Evolutionary conservation across 2,797 vertebrate species (phyloP), one percentile per base, ranked within the genome.

Genomic region (Denticeps clupeoides): DNA sequence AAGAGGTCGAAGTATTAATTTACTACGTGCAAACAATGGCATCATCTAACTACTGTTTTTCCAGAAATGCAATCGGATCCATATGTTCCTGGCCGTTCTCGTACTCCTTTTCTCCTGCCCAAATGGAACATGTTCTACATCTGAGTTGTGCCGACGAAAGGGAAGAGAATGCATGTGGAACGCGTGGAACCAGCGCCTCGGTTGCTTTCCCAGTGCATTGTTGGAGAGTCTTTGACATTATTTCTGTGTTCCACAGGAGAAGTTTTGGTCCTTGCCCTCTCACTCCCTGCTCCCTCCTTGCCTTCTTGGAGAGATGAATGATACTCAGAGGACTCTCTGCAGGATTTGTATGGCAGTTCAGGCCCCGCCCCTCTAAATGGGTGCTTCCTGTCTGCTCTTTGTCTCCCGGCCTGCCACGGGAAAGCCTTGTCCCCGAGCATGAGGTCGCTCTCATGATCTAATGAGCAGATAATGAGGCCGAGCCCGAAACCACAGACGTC

Each of bases 41-140:
- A 47, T 62, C 60, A 55, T 58, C 56, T 49, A 55, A 59, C 56
- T 55, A 49, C 60, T 49, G 49, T 63, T 59, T n/a, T 55, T 53
- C 45, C 56, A 52, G 41, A 49, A 41, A 31, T 31, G 21, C 52
- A 49, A 52, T 63, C 50, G 35, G 50, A 63, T 46, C 51, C 60
- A 63, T 47, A 55, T 63, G 60, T 41, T 48, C 51, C 35, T 55
- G 46, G 31, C 35, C 32, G 15, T 19, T 38, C 22, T 42, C 24
- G 13, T 26, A 7, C 4, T 12, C 19, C 23, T 21, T 3, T 40
- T 12, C 15, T 24, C 29, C 15, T 1, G 13, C 2, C 33, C 11
- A 9, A n/a, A n/a, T 5, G 11, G 18, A 13, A 10, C 25, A 3
- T 10, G n/a, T n/a, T n/a, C n/a, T n/a, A n/a, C n/a, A n/a, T n/a